These are phyloP conservation scores for Eutolmus rufibarbis DNA, from an alignment of 2,888 invertebrate genomes.

Conservation along the genomic window DNA sequence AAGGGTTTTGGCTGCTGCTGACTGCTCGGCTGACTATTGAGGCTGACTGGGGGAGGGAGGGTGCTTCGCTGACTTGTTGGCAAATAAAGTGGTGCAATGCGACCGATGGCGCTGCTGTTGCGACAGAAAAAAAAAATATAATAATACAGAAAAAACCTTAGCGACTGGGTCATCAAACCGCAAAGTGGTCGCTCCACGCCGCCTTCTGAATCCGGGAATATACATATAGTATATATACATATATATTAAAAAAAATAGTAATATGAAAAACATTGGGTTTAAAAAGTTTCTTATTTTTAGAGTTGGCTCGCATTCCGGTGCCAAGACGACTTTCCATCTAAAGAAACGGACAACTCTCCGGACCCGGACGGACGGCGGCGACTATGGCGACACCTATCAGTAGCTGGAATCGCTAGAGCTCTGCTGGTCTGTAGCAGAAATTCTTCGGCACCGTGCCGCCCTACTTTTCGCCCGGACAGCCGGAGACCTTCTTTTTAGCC, in stretches of 20 bases:
- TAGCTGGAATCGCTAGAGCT: neutral
- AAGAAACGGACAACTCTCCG: neutral
- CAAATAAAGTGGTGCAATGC: conserved; percentile 47
- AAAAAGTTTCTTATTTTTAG: conserved; percentile 4
- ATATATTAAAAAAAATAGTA: neutral
- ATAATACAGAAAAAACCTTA: neutral
- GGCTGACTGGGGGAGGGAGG: neutral
- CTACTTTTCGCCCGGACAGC: conserved; percentile 4
- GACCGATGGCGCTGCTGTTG: conserved; percentile 28
- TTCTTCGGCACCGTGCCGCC: neutral
- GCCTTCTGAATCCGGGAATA: neutral
- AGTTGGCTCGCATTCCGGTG: conserved; percentile 45
- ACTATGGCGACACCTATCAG: neutral
- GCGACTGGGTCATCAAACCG: conserved; percentile 29
- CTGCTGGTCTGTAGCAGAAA: neutral
- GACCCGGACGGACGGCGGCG: neutral
- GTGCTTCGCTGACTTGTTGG: conserved; percentile 28
- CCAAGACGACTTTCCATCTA: conserved; percentile 29
- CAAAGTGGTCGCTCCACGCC: neutral
- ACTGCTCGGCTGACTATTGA: neutral
- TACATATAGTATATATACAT: no score
- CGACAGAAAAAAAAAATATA: neutral
- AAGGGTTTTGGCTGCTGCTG: neutral
- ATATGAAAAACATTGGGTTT: neutral
- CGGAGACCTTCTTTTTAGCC: conserved; percentile 30